Conservation (phyloP, 2,113 vertebrate genomes). For the Coreoperca whiteheadi region DNA sequence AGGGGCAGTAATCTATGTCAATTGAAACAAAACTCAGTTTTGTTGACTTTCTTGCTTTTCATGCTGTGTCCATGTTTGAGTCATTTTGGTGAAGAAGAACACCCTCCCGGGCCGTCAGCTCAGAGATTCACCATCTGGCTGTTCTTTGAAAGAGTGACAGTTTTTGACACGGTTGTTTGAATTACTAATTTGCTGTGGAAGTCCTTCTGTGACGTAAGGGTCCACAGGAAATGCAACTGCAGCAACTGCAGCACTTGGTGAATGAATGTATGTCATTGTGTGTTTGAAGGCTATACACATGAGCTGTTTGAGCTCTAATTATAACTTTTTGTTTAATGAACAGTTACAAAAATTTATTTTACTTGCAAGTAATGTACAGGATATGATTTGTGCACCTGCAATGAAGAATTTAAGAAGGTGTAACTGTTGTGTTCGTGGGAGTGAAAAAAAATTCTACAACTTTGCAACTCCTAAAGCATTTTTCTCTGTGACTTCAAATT, state of each 20-base stretch:
- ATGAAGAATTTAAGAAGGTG: no score
- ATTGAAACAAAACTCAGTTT: slow-evolving; percentile 24
- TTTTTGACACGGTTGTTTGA: slow-evolving; percentile 68
- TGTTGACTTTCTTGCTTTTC: slow-evolving; percentile 25
- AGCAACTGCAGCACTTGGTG: not conserved
- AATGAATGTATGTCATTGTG: slow-evolving; percentile 16
- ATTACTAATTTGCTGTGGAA: slow-evolving; percentile 67
- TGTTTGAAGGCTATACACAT: slow-evolving; percentile 4
- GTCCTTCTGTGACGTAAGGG: slow-evolving; percentile 48
- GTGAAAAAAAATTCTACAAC: no score
- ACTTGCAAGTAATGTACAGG: slow-evolving; percentile 13
- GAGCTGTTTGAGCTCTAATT: slow-evolving; percentile 13
- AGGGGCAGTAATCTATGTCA: slow-evolving; percentile 23
- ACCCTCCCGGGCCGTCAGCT: slow-evolving; percentile 49
- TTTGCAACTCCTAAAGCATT: no score
- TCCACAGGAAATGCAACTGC: slow-evolving; percentile 41
- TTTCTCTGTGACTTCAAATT: no score
- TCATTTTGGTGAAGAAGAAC: slow-evolving; percentile 42
- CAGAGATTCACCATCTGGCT: slow-evolving; percentile 72
- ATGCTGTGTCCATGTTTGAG: slow-evolving; percentile 45
- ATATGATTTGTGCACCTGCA: no score
- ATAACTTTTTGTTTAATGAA: slow-evolving; percentile 21
- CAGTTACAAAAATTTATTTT: slow-evolving; percentile 10
- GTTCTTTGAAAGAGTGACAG: slow-evolving; percentile 70
- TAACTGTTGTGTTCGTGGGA: no score